These are phyloP conservation scores for Homarus americanus DNA, from an alignment of 1,140 invertebrate species.

Conservation along the genomic window DNA sequence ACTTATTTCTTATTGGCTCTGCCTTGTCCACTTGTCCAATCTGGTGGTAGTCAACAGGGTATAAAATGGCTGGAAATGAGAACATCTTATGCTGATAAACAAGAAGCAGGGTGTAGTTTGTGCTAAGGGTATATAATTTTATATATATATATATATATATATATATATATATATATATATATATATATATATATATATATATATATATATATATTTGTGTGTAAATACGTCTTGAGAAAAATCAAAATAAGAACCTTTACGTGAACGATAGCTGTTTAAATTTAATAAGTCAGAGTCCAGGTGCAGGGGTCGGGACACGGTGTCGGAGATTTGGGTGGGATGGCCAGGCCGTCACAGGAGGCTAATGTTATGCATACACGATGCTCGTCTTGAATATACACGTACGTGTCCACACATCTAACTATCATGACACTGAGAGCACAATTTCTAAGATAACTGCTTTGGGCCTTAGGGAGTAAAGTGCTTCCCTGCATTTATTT, in stretches of 20 bases:
- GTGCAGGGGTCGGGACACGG: background rate
- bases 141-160: too few species aligned
- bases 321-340: background rate
- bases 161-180: background rate
- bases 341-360: background rate
- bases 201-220: background rate
- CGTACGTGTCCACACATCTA: too few species aligned
- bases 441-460: too few species aligned
- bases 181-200: conserved; percentile 4
- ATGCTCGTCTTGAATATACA: too few species aligned
- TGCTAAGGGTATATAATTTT: background rate
- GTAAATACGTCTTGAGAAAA: background rate
- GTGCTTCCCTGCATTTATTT: too few species aligned
- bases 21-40: background rate
- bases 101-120: background rate
- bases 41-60: background rate
- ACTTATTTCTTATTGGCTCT: conserved; percentile 18
- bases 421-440: too few species aligned
- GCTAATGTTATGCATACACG: background rate
- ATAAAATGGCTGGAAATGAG: conserved; percentile 34
- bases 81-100: conserved; percentile 35
- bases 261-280: too few species aligned
- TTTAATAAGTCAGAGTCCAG: background rate
- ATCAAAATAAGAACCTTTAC: too few species aligned
- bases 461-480: too few species aligned